phyloP scores from a whole-genome alignment of 2,797 vertebrate species.

The Serranus cabrilla region DNA sequence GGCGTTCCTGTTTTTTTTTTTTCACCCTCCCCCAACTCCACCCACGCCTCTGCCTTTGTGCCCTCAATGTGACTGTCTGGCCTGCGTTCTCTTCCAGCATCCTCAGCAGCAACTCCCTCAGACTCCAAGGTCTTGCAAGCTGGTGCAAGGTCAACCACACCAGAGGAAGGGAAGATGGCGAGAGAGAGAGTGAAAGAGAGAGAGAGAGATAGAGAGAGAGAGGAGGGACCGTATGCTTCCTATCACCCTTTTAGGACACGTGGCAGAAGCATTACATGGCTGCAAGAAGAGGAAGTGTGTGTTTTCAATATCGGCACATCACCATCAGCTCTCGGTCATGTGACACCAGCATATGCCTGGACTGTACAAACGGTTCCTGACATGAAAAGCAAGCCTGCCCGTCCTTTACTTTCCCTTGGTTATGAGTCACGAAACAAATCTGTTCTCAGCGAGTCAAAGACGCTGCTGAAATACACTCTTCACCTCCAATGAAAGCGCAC shows the following conservation, averaged over 20 bases:
- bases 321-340: conserved; percentile 56
- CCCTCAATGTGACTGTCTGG: conserved; percentile 51
- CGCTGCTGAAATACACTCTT: conserved; percentile 22
- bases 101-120: conserved; percentile 59
- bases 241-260: conserved; percentile 45
- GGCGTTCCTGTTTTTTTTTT: conserved; percentile 7
- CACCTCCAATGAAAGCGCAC: conserved; percentile 26
- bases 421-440: conserved; percentile 59
- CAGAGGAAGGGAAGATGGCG: conserved; percentile 49
- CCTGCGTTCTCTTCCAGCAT: conserved; percentile 58
- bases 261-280: conserved; percentile 46
- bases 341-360: conserved; percentile 54
- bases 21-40: conserved; percentile 3
- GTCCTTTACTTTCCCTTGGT: conserved; percentile 54
- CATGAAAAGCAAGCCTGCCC: conserved; percentile 41
- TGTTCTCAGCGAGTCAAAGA: conserved; percentile 10
- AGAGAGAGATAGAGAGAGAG: conserved; percentile 6
- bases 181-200: conserved; percentile 15
- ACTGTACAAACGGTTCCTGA: conserved; percentile 47
- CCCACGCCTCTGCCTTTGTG: conserved; percentile 21
- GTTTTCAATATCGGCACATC: conserved; percentile 40
- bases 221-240: conserved; percentile 29
- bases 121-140: conserved; percentile 73
- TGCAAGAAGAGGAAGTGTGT: conserved; percentile 55
- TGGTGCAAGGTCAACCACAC: conserved; percentile 80